Evolutionary conservation across 2,888 invertebrate genomes (phyloP).

Genomic region (Trissonchulus latispiculum): DNA sequence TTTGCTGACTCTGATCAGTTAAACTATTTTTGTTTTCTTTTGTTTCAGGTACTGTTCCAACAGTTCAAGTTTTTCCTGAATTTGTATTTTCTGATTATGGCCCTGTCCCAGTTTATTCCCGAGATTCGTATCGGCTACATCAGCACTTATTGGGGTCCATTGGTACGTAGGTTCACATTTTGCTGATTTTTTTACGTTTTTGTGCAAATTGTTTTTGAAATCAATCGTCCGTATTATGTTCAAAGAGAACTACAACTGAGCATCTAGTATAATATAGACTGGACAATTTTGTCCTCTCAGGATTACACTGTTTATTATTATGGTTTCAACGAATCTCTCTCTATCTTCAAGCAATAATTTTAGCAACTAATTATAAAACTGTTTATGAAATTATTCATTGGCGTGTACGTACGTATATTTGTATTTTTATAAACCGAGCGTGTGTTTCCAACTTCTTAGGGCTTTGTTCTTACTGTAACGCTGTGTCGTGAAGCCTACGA

Average conservation of each 20-base stretch:
- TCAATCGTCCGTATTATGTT: too few relatives aligned
- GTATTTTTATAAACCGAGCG: neutral
- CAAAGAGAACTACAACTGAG: too few relatives aligned
- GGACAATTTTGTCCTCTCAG: neutral
- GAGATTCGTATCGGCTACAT: conserved; percentile 90
- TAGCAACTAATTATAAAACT: too few relatives aligned
- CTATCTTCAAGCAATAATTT: too few relatives aligned
- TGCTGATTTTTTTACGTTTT: too few relatives aligned
- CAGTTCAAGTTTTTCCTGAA: conserved; percentile 99
- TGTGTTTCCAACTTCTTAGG: conserved; percentile 47
- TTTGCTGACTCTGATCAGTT: too few relatives aligned
- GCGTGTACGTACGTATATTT: neutral
- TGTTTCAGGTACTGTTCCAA: conserved; percentile 73
- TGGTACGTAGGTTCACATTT: too few relatives aligned
- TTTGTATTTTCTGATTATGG: conserved; percentile 95
- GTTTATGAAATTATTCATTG: too few relatives aligned
- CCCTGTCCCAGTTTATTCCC: conserved; percentile 91
- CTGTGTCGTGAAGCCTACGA: conserved; percentile 92
- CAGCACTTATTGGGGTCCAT: conserved; percentile 98
- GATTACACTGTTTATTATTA: too few relatives aligned
- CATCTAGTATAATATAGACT: conserved; percentile 10
- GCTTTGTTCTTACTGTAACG: conserved; percentile 90
- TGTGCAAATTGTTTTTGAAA: too few relatives aligned
- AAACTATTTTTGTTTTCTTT: too few relatives aligned
- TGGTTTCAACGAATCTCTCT: too few relatives aligned